phyloP scores from a whole-genome alignment of 2,797 vertebrate species.

The Ispidina picta region DNA sequence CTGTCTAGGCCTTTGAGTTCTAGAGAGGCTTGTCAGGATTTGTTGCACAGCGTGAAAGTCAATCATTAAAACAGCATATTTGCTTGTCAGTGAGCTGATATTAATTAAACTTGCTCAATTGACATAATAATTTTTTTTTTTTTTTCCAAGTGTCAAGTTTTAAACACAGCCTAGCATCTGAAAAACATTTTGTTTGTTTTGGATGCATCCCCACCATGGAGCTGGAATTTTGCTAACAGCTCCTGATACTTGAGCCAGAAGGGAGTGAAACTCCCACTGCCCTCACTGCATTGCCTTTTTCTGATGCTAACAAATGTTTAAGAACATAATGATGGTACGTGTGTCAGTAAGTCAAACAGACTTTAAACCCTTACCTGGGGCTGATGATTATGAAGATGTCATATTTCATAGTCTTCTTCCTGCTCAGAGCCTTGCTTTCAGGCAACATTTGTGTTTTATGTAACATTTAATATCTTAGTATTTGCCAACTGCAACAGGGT shows the following conservation, averaged over 20 bases:
- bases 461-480: conserved; percentile 44
- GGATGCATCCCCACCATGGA: conserved; percentile 11
- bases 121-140: conserved; percentile 28
- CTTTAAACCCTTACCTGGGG: conserved; percentile 6
- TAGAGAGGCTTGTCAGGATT: conserved; percentile 16
- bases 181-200: conserved; percentile 61
- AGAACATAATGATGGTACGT: not conserved
- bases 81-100: conserved; percentile 48
- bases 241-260: conserved; percentile 25
- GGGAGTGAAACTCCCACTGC: not conserved
- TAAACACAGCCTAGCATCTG: conserved; percentile 42
- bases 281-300: not conserved
- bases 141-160: conserved; percentile 38
- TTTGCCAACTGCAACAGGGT: conserved; percentile 40
- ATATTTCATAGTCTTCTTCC: not conserved
- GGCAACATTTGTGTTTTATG: not conserved
- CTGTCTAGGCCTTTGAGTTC: not conserved
- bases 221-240: conserved; percentile 64
- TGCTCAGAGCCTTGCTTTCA: not conserved
- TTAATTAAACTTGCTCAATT: conserved; percentile 50
- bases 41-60: conserved; percentile 27
- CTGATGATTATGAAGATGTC: not conserved
- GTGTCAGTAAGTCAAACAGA: not conserved
- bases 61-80: conserved; percentile 4
- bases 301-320: not conserved